Percentiles rank a stretch among this genome's conserved stretches.
Conservation (phyloP, 2,113 vertebrate species). For the Prinia subflava region DNA sequence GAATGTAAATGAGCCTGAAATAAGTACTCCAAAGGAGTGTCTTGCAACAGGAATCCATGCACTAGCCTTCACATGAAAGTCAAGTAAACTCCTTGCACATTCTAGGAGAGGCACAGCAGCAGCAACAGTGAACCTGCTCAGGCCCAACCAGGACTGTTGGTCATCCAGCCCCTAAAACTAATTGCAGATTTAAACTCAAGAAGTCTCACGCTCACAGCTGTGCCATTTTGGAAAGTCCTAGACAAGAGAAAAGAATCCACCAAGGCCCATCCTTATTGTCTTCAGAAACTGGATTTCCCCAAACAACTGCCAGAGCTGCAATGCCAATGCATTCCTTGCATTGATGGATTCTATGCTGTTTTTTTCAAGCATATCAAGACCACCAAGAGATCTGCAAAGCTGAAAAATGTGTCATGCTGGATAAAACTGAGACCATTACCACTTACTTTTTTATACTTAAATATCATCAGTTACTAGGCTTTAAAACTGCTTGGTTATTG, state of each 20-base stretch:
- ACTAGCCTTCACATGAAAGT: slow-evolving; percentile 10
- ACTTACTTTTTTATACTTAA: slow-evolving; percentile 48
- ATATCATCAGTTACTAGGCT: slow-evolving; percentile 12
- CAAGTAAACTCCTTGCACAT: not conserved
- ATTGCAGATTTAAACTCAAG: not conserved
- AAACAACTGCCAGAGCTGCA: not conserved
- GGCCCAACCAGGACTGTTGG: not conserved
- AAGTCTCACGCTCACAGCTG: not conserved
- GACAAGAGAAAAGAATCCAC: slow-evolving; percentile 20
- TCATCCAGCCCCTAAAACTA: not conserved
- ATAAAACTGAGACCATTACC: slow-evolving; percentile 50
- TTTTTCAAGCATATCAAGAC: not conserved
- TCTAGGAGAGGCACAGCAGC: not conserved
- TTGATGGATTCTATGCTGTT: not conserved
- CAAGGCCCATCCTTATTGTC: not conserved
- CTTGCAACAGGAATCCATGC: not conserved
- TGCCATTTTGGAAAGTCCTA: not conserved
- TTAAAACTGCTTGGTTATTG: slow-evolving; percentile 12
- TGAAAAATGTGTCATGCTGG: slow-evolving; percentile 20
- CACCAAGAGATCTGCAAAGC: not conserved
- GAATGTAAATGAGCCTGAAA: not conserved
- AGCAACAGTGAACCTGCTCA: not conserved
- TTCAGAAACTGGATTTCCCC: not conserved
- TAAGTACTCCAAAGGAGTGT: not conserved
- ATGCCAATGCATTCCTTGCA: not conserved